Base-by-base conservation (phyloP, 2,888 invertebrate genomes). In the Subacronicta megacephala region DNA sequence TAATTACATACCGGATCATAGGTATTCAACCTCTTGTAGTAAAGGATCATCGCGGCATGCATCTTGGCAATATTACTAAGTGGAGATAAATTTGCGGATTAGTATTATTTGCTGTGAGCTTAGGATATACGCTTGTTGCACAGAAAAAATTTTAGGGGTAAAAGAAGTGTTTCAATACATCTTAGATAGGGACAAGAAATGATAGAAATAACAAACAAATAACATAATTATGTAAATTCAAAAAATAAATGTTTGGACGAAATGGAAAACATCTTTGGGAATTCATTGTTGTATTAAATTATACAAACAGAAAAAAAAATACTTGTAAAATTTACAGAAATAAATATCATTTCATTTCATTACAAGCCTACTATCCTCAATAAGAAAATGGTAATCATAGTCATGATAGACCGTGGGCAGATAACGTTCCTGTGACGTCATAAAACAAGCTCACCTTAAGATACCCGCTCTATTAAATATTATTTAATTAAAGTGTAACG, bases 401-500 rank as follows among this genome's bases (percentile, higher is more conserved):
- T 7, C 29, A 16, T n/a, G 33, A 15, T 33, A 42, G 15, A 10
- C 20, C 29, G 38, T 45, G 18, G 41, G 38, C 45, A 55, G 45
- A 18, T 42, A 42, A 40, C 45, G 42, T 50, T 50, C 37, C 47
- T 7, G 52, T 41, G 46, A 51, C 17, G 64, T 70, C 41, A 20
- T 49, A 47, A 47, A 53, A 50, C 46, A 44, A 52, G 45, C 49
- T 49, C 44, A 45, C 38, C 44, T 59, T 49, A 26, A 51, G 37
- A 40, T 37, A 46, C 38, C 33, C 31, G 31, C 13, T 49, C 17
- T 37, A 45, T 52, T 46, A 55, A 45, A 60, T 55, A 26, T 26
- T 23, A 68, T 65, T 71, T 65, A 65, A 68, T 65, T 53, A 65
- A 71, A 71, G 60, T 12, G 53, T 55, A 47, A 71, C 53, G 40